Conservation (phyloP, 2,113 vertebrate species). For the Elephantulus edwardii region DNA sequence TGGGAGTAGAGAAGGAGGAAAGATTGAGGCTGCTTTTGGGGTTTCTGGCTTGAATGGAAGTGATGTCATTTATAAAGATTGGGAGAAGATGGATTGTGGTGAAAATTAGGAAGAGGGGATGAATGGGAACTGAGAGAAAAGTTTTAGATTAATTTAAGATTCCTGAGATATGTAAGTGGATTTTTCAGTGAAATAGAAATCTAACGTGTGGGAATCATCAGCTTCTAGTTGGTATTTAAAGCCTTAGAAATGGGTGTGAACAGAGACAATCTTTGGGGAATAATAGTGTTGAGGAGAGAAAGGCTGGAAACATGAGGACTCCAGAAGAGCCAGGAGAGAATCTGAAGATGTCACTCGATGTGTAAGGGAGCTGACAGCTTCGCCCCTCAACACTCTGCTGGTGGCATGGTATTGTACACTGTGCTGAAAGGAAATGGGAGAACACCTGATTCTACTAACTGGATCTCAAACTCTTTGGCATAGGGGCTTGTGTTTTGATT, state of each 20-base stretch:
- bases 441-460: neutral
- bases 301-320: neutral
- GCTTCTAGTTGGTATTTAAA: neutral
- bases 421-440: neutral
- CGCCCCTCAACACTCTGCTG: neutral
- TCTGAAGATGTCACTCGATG: neutral
- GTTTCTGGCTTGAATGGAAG: slow-evolving; percentile 10
- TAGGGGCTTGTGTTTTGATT: neutral
- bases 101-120: neutral
- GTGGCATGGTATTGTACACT: neutral
- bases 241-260: neutral
- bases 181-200: neutral
- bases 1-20: neutral
- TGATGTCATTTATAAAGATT: neutral
- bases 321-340: neutral
- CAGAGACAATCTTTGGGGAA: neutral
- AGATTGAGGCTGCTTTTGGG: neutral
- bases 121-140: neutral
- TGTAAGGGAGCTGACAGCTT: neutral
- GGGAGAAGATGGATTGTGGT: neutral
- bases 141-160: neutral
- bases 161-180: neutral
- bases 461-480: slow-evolving; percentile 6
- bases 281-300: neutral
- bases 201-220: slow-evolving; percentile 12